phyloP scores from a whole-genome alignment of 2,113 vertebrate genomes.

The Myiagra hebetior region DNA sequence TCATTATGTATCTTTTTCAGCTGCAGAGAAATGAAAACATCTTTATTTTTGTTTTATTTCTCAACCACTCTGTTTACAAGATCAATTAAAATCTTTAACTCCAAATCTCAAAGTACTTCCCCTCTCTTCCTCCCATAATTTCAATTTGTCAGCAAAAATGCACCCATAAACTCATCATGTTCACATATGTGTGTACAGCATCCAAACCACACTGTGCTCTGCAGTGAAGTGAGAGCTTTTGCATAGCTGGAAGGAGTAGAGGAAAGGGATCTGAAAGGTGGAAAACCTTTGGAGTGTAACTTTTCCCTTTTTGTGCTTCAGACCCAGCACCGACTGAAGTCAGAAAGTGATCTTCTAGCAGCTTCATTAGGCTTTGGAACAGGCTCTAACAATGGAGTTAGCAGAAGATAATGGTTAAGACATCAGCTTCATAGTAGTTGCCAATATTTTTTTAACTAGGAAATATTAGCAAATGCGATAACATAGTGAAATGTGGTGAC shows the following conservation, averaged over 20 bases:
- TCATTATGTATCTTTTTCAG: neutral
- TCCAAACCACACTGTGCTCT: slow-evolving; percentile 20
- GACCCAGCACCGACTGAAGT: neutral
- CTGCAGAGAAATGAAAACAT: neutral
- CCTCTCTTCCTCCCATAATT: neutral
- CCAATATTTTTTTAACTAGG: slow-evolving; percentile 53
- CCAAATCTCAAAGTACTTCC: neutral
- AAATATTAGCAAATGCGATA: slow-evolving; percentile 65
- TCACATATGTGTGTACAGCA: neutral
- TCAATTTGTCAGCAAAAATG: slow-evolving; percentile 49
- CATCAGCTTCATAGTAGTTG: neutral
- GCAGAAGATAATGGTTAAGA: slow-evolving; percentile 8
- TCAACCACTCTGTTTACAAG: neutral
- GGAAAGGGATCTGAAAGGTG: slow-evolving; percentile 17
- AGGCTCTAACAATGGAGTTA: neutral
- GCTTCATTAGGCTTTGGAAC: neutral
- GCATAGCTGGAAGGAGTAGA: neutral
- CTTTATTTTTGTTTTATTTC: slow-evolving; percentile 2
- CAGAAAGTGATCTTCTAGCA: neutral
- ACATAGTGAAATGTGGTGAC: slow-evolving; percentile 58
- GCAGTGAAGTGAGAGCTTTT: neutral
- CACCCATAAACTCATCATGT: slow-evolving; percentile 14
- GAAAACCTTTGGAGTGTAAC: neutral
- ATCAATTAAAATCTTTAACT: neutral
- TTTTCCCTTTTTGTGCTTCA: neutral